phyloP scores from a whole-genome alignment of 2,888 invertebrate species.

The Dasysyrphus albostriatus region DNA sequence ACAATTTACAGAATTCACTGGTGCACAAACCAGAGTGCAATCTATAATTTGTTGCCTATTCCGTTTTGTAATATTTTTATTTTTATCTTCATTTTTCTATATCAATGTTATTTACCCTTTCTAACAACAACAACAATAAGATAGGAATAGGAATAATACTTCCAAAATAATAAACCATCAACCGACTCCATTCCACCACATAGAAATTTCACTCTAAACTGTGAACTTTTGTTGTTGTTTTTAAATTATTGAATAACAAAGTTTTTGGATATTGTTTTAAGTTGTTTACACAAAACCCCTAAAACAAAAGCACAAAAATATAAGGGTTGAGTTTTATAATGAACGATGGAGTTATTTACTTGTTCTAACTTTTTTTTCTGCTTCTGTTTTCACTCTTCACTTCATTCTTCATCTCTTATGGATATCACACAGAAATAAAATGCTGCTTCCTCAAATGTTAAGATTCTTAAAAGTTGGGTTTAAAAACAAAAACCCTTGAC shows the following conservation, averaged over 20 bases:
- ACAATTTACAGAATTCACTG: slow-evolving; percentile 42
- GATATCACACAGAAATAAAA: background rate
- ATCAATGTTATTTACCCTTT: slow-evolving; percentile 43
- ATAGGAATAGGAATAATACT: slow-evolving; percentile 11
- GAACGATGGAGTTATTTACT: slow-evolving; percentile 56
- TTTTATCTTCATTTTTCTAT: slow-evolving; percentile 18
- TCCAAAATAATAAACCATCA: slow-evolving; percentile 27
- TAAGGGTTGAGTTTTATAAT: slow-evolving; percentile 44
- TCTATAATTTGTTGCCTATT: slow-evolving; percentile 16
- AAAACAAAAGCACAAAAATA: slow-evolving; percentile 57
- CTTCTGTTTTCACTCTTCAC: background rate
- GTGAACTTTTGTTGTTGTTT: slow-evolving; percentile 68
- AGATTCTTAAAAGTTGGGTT: slow-evolving; percentile 33
- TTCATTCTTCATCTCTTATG: background rate
- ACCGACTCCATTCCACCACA: background rate
- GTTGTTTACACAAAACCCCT: slow-evolving; percentile 63
- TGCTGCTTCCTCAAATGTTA: slow-evolving; percentile 14
- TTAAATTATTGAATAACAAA: slow-evolving; percentile 75
- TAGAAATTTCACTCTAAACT: slow-evolving; percentile 32
- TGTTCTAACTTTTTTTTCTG: slow-evolving; percentile 45
- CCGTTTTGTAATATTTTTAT: background rate
- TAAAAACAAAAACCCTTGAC: background rate
- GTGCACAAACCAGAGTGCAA: slow-evolving; percentile 34
- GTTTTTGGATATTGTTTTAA: slow-evolving; percentile 75
- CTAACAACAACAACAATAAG: slow-evolving; percentile 36